Percentiles rank a stretch among this genome's conserved stretches.
Evolutionary conservation across 2,113 vertebrate genomes (phyloP).

Genomic region (Globicephala melas): DNA sequence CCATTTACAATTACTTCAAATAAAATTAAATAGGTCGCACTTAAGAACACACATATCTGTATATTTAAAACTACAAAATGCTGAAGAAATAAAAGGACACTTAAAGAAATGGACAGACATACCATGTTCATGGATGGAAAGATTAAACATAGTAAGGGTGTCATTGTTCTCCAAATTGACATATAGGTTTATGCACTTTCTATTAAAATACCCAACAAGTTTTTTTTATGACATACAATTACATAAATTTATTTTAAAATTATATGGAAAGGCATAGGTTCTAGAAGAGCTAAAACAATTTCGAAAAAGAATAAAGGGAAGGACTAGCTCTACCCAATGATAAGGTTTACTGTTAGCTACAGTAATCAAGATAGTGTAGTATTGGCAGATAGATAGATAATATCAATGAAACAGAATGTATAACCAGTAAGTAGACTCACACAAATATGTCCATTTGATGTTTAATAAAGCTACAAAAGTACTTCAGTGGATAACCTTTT

Average conservation of each 20-base stretch:
- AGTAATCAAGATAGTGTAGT: neutral
- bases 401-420: neutral
- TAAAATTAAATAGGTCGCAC: neutral
- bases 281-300: neutral
- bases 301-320: neutral
- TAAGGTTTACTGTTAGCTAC: neutral
- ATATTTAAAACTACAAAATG: neutral
- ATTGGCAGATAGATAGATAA: neutral
- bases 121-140: neutral
- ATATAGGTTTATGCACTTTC: neutral
- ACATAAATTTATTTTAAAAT: neutral
- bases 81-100: neutral
- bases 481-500: neutral
- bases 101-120: neutral
- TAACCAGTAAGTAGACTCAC: neutral
- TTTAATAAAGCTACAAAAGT: neutral
- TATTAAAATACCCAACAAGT: neutral
- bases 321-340: neutral
- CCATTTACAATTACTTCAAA: neutral
- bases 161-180: neutral
- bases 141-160: neutral
- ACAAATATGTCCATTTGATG: neutral
- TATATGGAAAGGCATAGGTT: neutral
- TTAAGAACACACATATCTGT: neutral
- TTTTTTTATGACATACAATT: neutral